Base-by-base conservation (phyloP, 92 coral and sea anemone species). In the Nematostella vectensis region DNA sequence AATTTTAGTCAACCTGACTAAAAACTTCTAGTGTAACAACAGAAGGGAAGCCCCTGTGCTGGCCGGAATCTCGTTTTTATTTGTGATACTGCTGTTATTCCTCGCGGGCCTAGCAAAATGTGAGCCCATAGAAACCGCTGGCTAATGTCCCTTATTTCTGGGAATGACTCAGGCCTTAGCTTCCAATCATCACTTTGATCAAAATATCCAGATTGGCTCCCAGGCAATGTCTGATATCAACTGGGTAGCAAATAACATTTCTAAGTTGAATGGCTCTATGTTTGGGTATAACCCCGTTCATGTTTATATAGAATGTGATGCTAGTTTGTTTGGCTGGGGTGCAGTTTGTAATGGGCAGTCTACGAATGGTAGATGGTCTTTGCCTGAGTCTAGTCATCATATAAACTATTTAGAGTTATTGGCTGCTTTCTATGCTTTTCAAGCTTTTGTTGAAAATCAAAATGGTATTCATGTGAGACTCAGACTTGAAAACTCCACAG, bases 301-400 rank as follows among this genome's bases (percentile, higher is more conserved):
- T 55, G 8, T 25, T 15, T 25, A 6, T 27, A 56, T 56, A 1
- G 62, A 56, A 33, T 3, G 43, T 11, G 62, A 56, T 56, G 62
- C 62, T 29, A 30, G 49, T 33, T 18, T 56, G 11, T 2, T 6
- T 3, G 62, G 62, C 19, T 56, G 62, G 48, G 62, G 62, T 38
- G 62, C 62, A 16, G 31, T 16, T 3, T 56, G 38, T 25, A 56
- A 56, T 16, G 9, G 22, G 4, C n/a, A 11, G 8, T 2, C 18
- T 1, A 33, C 24, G 4, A 42, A 42, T 2, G 62, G 47, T 30
- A 23, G 47, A 2, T 56, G 62, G 62, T 4, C 62, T 1, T 17
- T 26, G 8, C 12, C 12, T 20, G 25, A 56, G n/a, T 12, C 15
- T 1, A 2, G 2, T 6, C 11, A 30, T 4, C 62, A 56, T 19